phyloP scores from a whole-genome alignment of 2,113 vertebrate genomes.

The Gallinago paraguaiae region DNA sequence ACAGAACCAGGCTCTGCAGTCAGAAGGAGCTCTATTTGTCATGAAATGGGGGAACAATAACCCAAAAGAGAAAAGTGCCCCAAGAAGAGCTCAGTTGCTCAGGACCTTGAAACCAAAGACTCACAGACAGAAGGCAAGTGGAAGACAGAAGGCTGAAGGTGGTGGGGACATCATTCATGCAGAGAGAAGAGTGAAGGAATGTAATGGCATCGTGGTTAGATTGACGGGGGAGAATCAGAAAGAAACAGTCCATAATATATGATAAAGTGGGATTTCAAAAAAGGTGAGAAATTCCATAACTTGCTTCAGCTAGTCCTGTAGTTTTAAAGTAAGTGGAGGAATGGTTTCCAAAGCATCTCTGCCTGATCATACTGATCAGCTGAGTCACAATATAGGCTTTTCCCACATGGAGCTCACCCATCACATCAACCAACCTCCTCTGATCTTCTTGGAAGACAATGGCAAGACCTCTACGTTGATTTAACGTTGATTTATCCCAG shows the following conservation, averaged over 20 bases:
- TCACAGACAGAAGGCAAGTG: not conserved
- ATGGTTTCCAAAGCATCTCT: not conserved
- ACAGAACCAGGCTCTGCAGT: not conserved
- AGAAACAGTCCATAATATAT: not conserved
- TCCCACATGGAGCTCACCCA: not conserved
- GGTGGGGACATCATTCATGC: not conserved
- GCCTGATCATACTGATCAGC: not conserved
- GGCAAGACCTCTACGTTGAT: not conserved
- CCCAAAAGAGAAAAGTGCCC: not conserved
- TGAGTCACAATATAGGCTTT: not conserved
- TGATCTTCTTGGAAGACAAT: not conserved
- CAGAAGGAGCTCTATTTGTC: not conserved
- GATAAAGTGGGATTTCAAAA: not conserved
- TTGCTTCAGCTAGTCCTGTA: not conserved
- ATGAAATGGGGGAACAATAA: not conserved
- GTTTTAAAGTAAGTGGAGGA: not conserved
- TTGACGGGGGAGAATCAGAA: not conserved
- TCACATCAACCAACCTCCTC: not conserved
- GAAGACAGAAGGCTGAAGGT: not conserved
- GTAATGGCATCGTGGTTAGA: not conserved
- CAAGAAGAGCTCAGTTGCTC: not conserved
- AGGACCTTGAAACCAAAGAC: not conserved
- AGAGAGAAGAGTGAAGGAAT: not conserved
- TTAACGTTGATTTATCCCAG: not conserved
- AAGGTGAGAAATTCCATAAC: not conserved